These are phyloP conservation scores for Nothocercus julius DNA, from an alignment of 2,113 vertebrate genomes.

Conservation along the genomic window DNA sequence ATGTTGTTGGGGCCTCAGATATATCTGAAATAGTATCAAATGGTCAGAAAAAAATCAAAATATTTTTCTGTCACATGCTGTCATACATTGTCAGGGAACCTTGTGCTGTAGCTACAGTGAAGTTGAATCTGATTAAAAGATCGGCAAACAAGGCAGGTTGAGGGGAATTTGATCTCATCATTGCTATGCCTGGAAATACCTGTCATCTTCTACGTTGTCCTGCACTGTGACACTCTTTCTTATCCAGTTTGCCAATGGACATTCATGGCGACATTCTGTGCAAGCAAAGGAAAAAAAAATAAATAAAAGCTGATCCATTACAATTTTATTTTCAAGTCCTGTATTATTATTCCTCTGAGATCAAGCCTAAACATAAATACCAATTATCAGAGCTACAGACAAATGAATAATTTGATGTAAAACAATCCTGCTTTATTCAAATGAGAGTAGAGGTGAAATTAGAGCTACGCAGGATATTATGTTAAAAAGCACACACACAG, in stretches of 20 bases:
- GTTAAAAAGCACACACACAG: slow-evolving; percentile 59
- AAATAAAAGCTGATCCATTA: background rate
- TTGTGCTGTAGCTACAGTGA: slow-evolving; percentile 58
- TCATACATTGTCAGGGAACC: slow-evolving; percentile 75
- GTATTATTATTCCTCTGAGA: slow-evolving; percentile 58
- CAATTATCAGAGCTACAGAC: slow-evolving; percentile 75
- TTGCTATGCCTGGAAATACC: slow-evolving; percentile 75
- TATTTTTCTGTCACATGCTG: slow-evolving; percentile 77
- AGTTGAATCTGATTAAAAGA: slow-evolving; percentile 80
- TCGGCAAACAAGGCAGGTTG: slow-evolving; percentile 82
- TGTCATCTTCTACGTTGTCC: slow-evolving; percentile 73
- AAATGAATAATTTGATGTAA: slow-evolving; percentile 79
- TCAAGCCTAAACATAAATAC: slow-evolving; percentile 76
- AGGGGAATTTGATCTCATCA: slow-evolving; percentile 77
- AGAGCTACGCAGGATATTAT: slow-evolving; percentile 60
- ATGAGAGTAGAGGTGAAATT: slow-evolving; percentile 68
- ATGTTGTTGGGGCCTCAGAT: background rate
- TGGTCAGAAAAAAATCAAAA: slow-evolving; percentile 62
- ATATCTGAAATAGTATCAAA: slow-evolving; percentile 71
- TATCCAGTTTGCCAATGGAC: slow-evolving; percentile 70
- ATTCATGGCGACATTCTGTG: slow-evolving; percentile 61
- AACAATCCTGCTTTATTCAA: slow-evolving; percentile 71
- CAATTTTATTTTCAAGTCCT: slow-evolving; percentile 58
- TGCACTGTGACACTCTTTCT: slow-evolving; percentile 58
- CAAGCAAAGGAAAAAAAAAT: slow-evolving; percentile 19